These are phyloP conservation scores for Lytechinus pictus DNA, from an alignment of 35 echinoderm and acorn worm genomes.

Conservation along the genomic window DNA sequence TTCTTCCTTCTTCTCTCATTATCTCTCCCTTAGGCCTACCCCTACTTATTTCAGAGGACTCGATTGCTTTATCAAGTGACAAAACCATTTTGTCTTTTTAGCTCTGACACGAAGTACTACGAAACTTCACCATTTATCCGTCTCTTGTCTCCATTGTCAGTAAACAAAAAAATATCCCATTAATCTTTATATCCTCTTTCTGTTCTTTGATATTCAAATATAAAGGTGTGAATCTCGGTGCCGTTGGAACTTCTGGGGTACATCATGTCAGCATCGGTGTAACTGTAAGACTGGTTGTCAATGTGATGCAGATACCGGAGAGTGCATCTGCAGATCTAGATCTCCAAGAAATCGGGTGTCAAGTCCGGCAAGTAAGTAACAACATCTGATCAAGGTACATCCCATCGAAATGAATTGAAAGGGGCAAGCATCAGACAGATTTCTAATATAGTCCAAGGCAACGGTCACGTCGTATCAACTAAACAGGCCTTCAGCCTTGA, in stretches of 20 bases:
- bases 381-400: not conserved
- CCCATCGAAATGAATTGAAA: too few relatives aligned
- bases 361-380: not conserved
- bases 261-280: not conserved
- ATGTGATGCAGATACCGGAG: not conserved
- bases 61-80: too few relatives aligned
- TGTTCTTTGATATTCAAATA: not conserved
- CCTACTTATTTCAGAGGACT: too few relatives aligned
- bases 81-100: not conserved
- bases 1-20: not conserved
- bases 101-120: not conserved
- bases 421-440: too few relatives aligned
- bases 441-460: too few relatives aligned
- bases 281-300: not conserved
- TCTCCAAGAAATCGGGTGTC: not conserved
- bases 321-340: constrained; percentile 1
- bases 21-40: not conserved
- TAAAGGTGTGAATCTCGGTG: not conserved
- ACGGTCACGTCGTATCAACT: too few relatives aligned
- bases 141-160: not conserved
- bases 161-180: not conserved
- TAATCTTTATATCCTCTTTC: not conserved
- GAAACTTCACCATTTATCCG: not conserved
- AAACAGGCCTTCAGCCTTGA: too few relatives aligned
- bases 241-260: not conserved